Conservation (phyloP, 1,140 invertebrate species). For the Hylaeus anthracinus region DNA sequence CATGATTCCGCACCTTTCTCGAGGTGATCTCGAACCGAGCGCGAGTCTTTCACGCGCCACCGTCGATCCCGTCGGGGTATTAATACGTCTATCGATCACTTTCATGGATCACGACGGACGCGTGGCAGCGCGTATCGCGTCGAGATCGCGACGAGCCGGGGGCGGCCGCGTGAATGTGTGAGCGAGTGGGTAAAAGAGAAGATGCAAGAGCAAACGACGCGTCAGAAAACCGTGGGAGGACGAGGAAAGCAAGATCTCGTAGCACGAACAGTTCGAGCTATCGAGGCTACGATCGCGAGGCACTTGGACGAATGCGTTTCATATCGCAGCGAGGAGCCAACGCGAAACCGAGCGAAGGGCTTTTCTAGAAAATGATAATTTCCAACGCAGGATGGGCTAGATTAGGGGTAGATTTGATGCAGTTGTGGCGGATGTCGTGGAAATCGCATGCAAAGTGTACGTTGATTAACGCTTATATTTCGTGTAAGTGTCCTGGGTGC, state of each 20-base stretch:
- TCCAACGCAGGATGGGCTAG: too few species aligned
- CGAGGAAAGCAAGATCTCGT: constrained; percentile 5
- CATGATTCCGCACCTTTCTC: constrained; percentile 50
- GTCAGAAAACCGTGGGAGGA: constrained; percentile 20
- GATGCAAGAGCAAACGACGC: constrained; percentile 50
- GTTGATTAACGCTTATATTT: too few species aligned
- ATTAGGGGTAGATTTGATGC: too few species aligned
- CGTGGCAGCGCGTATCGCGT: not conserved
- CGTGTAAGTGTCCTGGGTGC: too few species aligned
- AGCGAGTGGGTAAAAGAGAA: constrained; percentile 68
- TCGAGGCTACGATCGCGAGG: constrained; percentile 2
- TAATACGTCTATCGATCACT: not conserved
- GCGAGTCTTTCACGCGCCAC: not conserved
- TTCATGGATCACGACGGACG: too few species aligned
- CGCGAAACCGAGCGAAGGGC: too few species aligned
- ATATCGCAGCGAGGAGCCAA: not conserved
- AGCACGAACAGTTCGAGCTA: constrained; percentile 4
- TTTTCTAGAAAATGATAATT: too few species aligned
- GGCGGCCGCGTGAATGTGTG: constrained; percentile 71
- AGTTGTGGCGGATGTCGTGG: too few species aligned
- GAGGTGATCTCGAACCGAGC: constrained; percentile 44
- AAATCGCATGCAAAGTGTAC: too few species aligned
- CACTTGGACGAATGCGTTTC: not conserved
- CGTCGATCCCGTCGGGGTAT: not conserved
- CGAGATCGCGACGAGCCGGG: constrained; percentile 51